These are phyloP conservation scores for Danio jaintianensis DNA, from an alignment of 2,797 vertebrate species.

Conservation along the genomic window DNA sequence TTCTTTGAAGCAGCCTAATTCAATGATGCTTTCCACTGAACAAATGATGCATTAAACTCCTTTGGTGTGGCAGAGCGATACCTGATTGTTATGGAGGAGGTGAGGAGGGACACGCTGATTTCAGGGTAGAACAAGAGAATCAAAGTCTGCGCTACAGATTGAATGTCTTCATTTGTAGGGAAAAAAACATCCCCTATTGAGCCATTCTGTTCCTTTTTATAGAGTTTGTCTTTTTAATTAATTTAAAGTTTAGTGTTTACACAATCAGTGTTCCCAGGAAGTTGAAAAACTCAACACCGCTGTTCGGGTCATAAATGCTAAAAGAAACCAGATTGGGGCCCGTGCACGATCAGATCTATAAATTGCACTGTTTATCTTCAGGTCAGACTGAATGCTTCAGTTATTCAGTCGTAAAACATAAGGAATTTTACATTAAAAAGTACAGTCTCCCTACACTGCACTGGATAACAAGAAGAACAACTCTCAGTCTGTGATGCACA, in stretches of 20 bases:
- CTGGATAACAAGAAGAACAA: conserved; percentile 9
- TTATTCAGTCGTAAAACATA: conserved; percentile 18
- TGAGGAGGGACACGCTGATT: neutral
- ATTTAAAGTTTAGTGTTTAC: conserved; percentile 5
- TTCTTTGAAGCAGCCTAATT: neutral
- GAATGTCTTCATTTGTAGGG: conserved; percentile 5
- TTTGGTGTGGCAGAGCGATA: neutral
- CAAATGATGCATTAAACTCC: conserved; percentile 17
- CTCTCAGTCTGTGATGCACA: neutral
- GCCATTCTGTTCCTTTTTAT: conserved; percentile 15
- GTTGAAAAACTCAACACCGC: neutral
- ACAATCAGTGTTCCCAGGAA: neutral
- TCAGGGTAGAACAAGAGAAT: neutral
- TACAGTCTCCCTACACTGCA: neutral
- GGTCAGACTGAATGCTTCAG: conserved; percentile 6
- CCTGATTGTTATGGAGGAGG: conserved; percentile 10
- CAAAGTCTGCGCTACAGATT: neutral
- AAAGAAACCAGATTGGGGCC: neutral
- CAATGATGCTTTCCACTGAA: neutral
- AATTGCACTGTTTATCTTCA: neutral
- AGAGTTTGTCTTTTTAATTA: neutral
- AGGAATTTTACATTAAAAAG: neutral
- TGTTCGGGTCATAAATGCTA: conserved; percentile 10
- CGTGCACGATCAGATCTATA: conserved; percentile 6
- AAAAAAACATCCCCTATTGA: neutral